Evolutionary conservation across 2,888 invertebrate species (phyloP), one percentile per base, ranked within the genome.

Genomic region (Neoaliturus tenellus): DNA sequence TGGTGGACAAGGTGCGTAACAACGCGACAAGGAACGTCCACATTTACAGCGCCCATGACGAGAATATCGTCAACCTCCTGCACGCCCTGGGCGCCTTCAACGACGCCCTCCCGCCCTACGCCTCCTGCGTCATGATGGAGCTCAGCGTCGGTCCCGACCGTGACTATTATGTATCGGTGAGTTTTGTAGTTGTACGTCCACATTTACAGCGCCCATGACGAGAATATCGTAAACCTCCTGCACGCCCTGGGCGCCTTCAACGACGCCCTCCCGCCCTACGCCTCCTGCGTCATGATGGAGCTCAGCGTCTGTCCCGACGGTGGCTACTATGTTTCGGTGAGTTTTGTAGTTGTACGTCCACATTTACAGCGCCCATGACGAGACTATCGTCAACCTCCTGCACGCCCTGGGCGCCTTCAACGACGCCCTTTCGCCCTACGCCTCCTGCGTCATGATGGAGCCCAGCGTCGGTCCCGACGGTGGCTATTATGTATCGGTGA

Each of bases 11-110:
- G 51, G 82, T 51, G 2, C 28, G 28, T 1, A 58, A 67, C 12
- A 80, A 85, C 3, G 82, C 84, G 0, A 58, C 85, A 1, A 90
- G 92, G 17, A 95, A 94, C 89, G 91, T 95, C 83, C 93, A 91
- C 86, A 91, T 94, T 84, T 95, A 94, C 88, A 92, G 93, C 0
- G 95, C 94, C 0, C 96, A 96, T 88, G 96, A 96, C 89, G 93
- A 95, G 0, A 95, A 96, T 0, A 90, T 96, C 8, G 93, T 93
- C 0, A 94, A 95, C 87, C 89, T 96, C 62, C 89, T 96, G 80
- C 90, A 93, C 23, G 92, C 94, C 0, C 89, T 96, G 41, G 92
- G 93, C 58, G 91, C 95, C 4, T 96, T 94, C 93, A 92, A 95
- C 84, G 90, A 91, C 6, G 93, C 94, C 88, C 89, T 94, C 85